phyloP scores from a whole-genome alignment of 2,888 invertebrate genomes.

The Lampropteryx suffumata region DNA sequence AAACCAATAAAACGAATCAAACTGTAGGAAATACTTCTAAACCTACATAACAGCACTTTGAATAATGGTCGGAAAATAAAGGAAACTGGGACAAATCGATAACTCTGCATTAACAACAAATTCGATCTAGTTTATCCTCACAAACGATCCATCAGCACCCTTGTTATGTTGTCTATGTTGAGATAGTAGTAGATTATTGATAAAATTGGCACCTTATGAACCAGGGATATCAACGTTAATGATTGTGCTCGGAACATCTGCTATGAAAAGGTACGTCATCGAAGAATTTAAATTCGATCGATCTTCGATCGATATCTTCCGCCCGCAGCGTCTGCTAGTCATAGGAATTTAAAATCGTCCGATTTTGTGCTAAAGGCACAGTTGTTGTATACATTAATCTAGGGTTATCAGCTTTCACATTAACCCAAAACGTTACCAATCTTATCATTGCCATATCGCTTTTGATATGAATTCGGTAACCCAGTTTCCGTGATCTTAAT shows the following conservation, averaged over 20 bases:
- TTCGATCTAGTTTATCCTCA: slow-evolving; percentile 13
- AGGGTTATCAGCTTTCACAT: slow-evolving; percentile 10
- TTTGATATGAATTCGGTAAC: slow-evolving; percentile 20
- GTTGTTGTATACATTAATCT: slow-evolving; percentile 5
- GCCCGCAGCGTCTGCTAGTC: too few relatives aligned
- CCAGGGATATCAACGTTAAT: too few relatives aligned
- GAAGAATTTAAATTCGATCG: too few relatives aligned
- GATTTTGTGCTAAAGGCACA: slow-evolving; percentile 1
- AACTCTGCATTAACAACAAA: slow-evolving; percentile 11
- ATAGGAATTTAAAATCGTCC: not conserved
- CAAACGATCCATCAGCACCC: slow-evolving; percentile 18
- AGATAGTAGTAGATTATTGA: slow-evolving; percentile 11
- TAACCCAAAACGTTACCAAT: slow-evolving; percentile 20
- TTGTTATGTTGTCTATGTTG: slow-evolving; percentile 17
- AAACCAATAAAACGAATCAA: slow-evolving; percentile 15
- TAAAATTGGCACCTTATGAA: slow-evolving; percentile 14
- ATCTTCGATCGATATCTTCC: too few relatives aligned
- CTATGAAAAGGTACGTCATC: too few relatives aligned
- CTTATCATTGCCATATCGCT: slow-evolving; percentile 9
- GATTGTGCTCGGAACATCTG: too few relatives aligned
- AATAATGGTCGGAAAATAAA: slow-evolving; percentile 21
- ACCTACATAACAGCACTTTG: slow-evolving; percentile 14
- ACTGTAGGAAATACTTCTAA: slow-evolving; percentile 15
- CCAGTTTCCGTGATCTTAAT: slow-evolving; percentile 25
- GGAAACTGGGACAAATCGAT: slow-evolving; percentile 18